Evolutionary conservation across 2,797 vertebrate genomes (phyloP), one percentile per base, ranked within the genome.

Genomic region (Geotrypetes seraphini): DNA sequence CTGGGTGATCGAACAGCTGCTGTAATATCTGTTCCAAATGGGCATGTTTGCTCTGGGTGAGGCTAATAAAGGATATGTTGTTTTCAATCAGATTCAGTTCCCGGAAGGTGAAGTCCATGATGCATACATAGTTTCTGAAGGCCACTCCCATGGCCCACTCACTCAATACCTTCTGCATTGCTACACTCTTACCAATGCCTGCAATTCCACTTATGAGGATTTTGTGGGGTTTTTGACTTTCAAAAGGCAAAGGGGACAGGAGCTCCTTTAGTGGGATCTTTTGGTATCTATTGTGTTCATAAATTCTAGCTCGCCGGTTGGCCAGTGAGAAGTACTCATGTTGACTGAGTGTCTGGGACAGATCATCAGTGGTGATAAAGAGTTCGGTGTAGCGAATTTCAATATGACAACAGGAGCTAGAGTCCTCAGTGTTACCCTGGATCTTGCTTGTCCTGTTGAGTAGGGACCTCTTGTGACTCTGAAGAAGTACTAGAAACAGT

Each of bases 341-440:
- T 22, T 67, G 64, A 14, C 28, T 57, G 27, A 28, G 44, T 26
- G 56, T 35, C 12, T 47, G 30, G 1, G 30, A 22, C 4, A 52
- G 44, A 7, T 69, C 44, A 5, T 71, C 67, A 20, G 79, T 66
- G 1, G 75, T 76, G 19, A 81, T 65, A 3, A 79, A 73, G 10
- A 80, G 71, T 33, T 81, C 75, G 1, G 76, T 78, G 60, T 80
- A 80, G 44, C 55, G 69, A 36, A 81, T 69, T 55, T 80, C 76
- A 1, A 80, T 72, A 42, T 75, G 64, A 19, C 60, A 66, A 6
- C 54, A 60, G 4, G 64, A 63, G 42, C 67, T 65, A 7, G 47
- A 59, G 5, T 48, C 46, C 4, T 41, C 39, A 12, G 68, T 53
- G 17, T 72, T 72, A 33, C 57, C 63, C 28, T 57, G 59, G 3